Conservation (phyloP, 2,113 vertebrate genomes). For the Melanerpes formicivorus region DNA sequence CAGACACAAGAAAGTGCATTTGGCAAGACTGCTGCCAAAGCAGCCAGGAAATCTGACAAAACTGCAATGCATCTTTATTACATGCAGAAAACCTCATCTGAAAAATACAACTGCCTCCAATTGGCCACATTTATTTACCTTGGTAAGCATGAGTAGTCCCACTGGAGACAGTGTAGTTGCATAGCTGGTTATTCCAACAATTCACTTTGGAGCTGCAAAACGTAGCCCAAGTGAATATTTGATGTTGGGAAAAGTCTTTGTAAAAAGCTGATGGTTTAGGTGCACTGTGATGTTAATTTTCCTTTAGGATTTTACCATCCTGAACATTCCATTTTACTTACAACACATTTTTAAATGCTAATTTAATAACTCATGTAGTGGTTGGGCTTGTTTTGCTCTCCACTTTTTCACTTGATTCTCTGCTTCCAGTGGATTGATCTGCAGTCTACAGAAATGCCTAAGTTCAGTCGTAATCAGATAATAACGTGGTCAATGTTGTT, state of each 20-base stretch:
- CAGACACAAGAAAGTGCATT: conserved; percentile 19
- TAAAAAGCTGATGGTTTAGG: neutral
- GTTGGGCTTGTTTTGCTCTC: neutral
- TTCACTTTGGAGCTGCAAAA: neutral
- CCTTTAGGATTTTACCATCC: neutral
- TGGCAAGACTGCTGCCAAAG: conserved; percentile 35
- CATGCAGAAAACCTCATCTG: neutral
- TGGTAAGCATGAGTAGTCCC: neutral
- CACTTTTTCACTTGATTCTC: neutral
- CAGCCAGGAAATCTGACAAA: conserved; percentile 45
- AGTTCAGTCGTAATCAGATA: neutral
- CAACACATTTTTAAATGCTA: neutral
- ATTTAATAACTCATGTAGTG: neutral
- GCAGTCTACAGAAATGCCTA: neutral
- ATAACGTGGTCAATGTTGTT: neutral
- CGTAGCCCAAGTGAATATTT: neutral
- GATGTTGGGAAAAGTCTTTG: neutral
- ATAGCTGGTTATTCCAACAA: neutral
- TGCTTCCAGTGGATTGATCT: neutral
- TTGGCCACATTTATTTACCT: neutral
- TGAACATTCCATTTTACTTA: neutral
- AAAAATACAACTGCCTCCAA: conserved; percentile 21
- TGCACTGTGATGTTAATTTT: neutral
- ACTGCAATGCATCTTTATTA: neutral
- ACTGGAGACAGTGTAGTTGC: neutral